Percentiles rank a stretch among this genome's conserved stretches.
Conservation (phyloP, 2,888 invertebrate genomes). For the Tillus elongatus region DNA sequence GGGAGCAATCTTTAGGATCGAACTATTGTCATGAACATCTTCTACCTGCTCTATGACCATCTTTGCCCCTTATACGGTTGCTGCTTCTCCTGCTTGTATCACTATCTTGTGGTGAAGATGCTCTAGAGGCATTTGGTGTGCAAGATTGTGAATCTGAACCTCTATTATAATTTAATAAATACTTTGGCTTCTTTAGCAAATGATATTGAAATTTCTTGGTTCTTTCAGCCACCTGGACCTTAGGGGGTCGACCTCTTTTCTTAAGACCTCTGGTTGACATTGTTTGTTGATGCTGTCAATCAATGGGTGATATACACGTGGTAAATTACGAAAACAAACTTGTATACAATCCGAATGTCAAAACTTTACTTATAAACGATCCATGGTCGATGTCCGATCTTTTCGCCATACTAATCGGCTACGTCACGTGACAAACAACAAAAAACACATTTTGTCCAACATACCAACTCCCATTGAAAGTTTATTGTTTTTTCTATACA, state of each 20-base stretch:
- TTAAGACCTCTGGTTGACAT: conserved; percentile 86
- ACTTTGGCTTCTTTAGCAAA: conserved; percentile 86
- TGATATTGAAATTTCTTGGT: conserved; percentile 82
- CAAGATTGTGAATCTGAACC: conserved; percentile 62
- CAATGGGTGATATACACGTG: conserved; percentile 53
- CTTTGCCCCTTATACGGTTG: conserved; percentile 54
- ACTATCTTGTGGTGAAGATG: conserved; percentile 71
- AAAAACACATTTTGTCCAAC: conserved; percentile 38
- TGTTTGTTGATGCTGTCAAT: conserved; percentile 52
- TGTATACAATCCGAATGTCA: conserved; percentile 74
- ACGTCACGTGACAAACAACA: conserved; percentile 50
- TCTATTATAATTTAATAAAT: conserved; percentile 63
- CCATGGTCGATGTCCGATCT: conserved; percentile 49
- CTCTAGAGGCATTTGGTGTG: conserved; percentile 71
- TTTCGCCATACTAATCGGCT: conserved; percentile 52
- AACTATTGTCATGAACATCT: too few relatives aligned
- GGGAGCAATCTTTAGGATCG: too few relatives aligned
- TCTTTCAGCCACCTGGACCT: conserved; percentile 75
- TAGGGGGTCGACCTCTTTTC: conserved; percentile 87
- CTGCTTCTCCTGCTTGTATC: conserved; percentile 64
- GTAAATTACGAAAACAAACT: conserved; percentile 62
- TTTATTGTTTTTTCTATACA: conserved; percentile 25
- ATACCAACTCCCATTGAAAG: conserved; percentile 25
- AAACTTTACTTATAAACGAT: conserved; percentile 50
- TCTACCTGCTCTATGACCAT: conserved; percentile 50